Conservation (phyloP, 2,113 vertebrate genomes). For the Ibidorhyncha struthersii region DNA sequence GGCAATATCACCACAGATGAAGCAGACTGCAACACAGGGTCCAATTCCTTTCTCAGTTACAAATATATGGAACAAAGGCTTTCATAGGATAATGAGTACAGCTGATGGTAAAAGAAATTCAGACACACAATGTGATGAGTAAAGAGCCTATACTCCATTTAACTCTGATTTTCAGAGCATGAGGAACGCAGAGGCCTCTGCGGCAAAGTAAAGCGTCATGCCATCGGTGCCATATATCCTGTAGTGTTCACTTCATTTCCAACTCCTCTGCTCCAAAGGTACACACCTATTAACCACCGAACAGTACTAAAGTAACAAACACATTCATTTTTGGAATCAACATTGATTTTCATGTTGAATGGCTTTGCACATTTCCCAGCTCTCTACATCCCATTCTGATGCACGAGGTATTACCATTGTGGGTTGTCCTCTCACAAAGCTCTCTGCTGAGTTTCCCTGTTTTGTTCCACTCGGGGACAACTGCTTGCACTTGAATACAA, state of each 20-base stretch:
- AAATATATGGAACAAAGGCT: not conserved
- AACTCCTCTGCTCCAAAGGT: not conserved
- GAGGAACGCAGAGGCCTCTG: not conserved
- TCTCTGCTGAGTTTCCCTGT: slow-evolving; percentile 64
- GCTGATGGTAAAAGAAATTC: not conserved
- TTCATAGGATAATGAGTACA: not conserved
- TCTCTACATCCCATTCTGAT: not conserved
- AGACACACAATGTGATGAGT: not conserved
- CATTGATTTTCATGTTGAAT: not conserved
- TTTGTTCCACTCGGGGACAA: slow-evolving; percentile 56
- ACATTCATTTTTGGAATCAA: not conserved
- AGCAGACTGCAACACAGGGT: not conserved
- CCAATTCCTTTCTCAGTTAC: not conserved
- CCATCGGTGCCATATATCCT: not conserved
- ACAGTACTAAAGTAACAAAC: not conserved
- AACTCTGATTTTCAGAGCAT: not conserved
- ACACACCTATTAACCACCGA: not conserved
- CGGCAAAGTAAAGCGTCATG: not conserved
- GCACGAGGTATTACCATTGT: slow-evolving; percentile 40
- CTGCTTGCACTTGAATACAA: slow-evolving; percentile 68
- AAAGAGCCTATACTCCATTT: not conserved
- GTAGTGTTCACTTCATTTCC: not conserved
- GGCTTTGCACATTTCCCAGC: not conserved
- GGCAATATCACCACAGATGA: not conserved
- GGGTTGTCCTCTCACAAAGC: slow-evolving; percentile 58